phyloP scores from a whole-genome alignment of 2,888 invertebrate genomes.

The Drosophila anomelani region DNA sequence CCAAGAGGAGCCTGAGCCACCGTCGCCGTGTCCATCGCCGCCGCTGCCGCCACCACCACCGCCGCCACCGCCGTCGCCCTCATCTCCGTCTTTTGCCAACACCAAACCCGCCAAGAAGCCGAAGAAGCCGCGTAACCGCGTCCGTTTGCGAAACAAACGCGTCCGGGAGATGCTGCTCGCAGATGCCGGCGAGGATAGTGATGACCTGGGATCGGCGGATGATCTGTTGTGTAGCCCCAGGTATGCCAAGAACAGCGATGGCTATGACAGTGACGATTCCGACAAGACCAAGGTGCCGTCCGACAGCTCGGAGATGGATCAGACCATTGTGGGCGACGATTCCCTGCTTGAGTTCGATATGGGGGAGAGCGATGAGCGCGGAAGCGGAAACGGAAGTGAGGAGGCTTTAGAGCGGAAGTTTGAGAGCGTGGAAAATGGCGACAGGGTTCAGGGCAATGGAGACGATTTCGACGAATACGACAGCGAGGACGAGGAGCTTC shows the following conservation, averaged over 20 bases:
- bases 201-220: neutral
- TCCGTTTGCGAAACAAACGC: neutral
- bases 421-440: neutral
- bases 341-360: neutral
- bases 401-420: neutral
- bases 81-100: neutral
- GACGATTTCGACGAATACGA: no score
- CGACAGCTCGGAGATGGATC: constrained; percentile 10
- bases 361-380: neutral
- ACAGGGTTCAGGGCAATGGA: neutral
- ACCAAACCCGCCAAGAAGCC: neutral
- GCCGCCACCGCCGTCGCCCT: neutral
- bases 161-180: neutral
- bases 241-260: no score
- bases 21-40: neutral
- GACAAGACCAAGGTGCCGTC: constrained; percentile 15
- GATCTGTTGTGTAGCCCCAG: neutral
- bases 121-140: neutral
- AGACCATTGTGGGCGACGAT: constrained; percentile 13
- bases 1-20: neutral
- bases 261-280: constrained; percentile 4
- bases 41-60: neutral
- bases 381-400: neutral
- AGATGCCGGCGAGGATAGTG: neutral
- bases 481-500: neutral